These are phyloP conservation scores for Tragulus kanchil DNA, from an alignment of 2,113 vertebrate species.

Conservation along the genomic window DNA sequence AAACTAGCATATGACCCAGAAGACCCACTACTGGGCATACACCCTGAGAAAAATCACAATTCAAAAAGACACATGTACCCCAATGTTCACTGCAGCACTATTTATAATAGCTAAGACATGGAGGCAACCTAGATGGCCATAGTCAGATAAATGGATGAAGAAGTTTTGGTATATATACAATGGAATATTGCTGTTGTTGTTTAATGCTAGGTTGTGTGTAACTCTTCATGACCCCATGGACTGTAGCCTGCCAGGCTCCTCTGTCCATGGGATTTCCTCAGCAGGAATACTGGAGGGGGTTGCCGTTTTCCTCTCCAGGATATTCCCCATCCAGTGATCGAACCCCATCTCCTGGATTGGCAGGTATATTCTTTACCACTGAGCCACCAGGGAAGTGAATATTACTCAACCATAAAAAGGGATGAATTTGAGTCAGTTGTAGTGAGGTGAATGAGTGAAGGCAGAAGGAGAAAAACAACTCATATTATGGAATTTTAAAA, in stretches of 20 bases:
- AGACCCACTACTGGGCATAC: neutral
- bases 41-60: neutral
- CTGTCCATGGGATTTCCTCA: neutral
- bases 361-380: neutral
- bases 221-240: neutral
- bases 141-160: neutral
- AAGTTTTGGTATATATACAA: neutral
- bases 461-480: neutral
- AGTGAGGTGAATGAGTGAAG: neutral
- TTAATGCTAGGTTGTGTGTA: neutral
- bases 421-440: neutral
- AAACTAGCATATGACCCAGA: neutral
- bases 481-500: neutral
- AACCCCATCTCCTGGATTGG: neutral
- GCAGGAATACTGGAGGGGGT: neutral
- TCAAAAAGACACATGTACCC: neutral
- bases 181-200: neutral
- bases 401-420: neutral
- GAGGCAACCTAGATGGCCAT: neutral
- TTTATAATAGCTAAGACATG: neutral
- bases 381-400: neutral
- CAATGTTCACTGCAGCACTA: neutral
- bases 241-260: neutral
- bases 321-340: neutral
- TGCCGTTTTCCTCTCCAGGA: neutral